Evolutionary conservation across 64 coral and sea anemone species (phyloP).

Genomic region (Porites australiensis): DNA sequence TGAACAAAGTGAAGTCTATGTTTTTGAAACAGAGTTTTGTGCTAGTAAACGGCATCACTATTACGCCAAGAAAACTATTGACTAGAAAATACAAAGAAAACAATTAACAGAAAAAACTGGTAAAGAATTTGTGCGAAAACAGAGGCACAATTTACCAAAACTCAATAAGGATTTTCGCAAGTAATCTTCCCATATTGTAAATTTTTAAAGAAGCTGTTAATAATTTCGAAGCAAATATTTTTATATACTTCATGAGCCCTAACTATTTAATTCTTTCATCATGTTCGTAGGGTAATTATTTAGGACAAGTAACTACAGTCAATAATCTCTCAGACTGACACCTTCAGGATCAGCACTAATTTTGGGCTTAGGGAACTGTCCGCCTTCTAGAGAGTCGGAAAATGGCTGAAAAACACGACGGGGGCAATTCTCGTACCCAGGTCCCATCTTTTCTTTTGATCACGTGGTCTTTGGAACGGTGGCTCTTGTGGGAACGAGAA

Average conservation of each 20-base stretch:
- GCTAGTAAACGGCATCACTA: neutral
- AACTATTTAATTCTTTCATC: constrained; percentile 50
- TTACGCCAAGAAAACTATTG: neutral
- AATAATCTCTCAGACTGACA: too few species aligned
- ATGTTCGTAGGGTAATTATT: neutral
- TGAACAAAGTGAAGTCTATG: neutral
- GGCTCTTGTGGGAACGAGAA: too few species aligned
- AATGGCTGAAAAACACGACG: too few species aligned
- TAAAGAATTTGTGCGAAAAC: neutral
- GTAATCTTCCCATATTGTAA: constrained; percentile 17
- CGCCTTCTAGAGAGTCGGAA: too few species aligned
- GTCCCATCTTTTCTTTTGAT: too few species aligned
- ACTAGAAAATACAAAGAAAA: neutral
- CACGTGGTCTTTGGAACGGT: too few species aligned
- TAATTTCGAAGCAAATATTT: constrained; percentile 56
- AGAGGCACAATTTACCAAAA: neutral
- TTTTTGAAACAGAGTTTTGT: constrained; percentile 27
- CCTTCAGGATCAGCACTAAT: too few species aligned
- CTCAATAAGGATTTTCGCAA: neutral
- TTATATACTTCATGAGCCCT: constrained; percentile 29
- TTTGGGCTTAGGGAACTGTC: too few species aligned
- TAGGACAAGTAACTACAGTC: neutral
- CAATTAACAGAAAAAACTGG: neutral
- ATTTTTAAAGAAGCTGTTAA: constrained; percentile 58
- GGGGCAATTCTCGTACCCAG: too few species aligned